Evolutionary conservation across 2,888 invertebrate genomes (phyloP), one percentile per base, ranked within the genome.

Genomic region (Andrena dorsata): DNA sequence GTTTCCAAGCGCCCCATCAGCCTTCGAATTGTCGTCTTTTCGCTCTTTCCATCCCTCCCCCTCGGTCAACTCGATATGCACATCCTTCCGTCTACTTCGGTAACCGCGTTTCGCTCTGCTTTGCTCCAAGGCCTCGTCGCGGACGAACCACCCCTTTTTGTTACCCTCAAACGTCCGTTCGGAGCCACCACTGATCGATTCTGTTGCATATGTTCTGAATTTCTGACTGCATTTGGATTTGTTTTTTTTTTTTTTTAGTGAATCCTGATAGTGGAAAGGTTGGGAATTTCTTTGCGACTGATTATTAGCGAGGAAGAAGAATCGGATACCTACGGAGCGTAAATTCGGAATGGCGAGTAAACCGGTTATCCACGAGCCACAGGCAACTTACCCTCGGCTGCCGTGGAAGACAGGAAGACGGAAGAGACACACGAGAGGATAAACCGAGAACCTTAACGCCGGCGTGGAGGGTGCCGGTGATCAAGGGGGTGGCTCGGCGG

Each of bases 31-130:
- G 56, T 49, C 65, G 64, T 74, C 70, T 75, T 68, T 68, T 53
- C 77, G 28, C 77, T 66, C 49, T n/a, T 61, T 61, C 41, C 47
- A 56, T 35, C 58, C 47, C 32, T 13, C 51, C 32, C 82, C 79
- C 82, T 79, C 66, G 74, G 76, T 16, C 41, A 16, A 16, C 16
- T 41, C 41, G 41, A 41, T 41, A 41, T 41, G 41, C 41, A 41
- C 41, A 16, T 41, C 41, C 41, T 41, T 16, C 41, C 41, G 4
- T 73, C 83, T 71, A 76, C 82, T 80, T 69, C 81, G 73, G 64
- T 68, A 80, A 80, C 74, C 72, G 74, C 80, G 76, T 80, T 85
- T 79, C 77, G 83, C 75, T 76, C 82, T 70, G 76, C 56, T 80
- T 85, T 63, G 61, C 64, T 73, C 72, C 74, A 81, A 85, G 72